Base-by-base conservation (phyloP, 2,888 invertebrate species). In the Sicus ferrugineus region DNA sequence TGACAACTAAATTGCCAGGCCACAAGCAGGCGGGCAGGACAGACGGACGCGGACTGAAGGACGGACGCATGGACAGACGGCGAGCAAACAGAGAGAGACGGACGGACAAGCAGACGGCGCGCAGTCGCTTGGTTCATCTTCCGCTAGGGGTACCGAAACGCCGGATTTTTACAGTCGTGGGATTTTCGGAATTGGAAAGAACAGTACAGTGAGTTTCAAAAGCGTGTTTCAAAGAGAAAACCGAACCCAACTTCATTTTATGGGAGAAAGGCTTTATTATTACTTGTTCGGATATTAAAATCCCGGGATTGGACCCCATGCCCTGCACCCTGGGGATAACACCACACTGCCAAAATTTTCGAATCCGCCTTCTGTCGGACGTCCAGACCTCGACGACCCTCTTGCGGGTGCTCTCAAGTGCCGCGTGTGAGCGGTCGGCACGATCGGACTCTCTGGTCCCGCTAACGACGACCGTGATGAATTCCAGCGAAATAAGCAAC, bases 1-100 rank as follows among this genome's bases (percentile, higher is more conserved):
- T 82, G 82, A 82, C 81, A 82, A 82, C 82, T 82, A 82, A 82
- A 82, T 82, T 82, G 81, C 77, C 79, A 79, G 69, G 28, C 31
- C 11, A 67, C 14, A 58, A 34, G n/a, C 52, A 19, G 58, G 14
- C 46, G 16, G 62, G 19, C 46, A 42, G 23, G 58, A 26, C 46
- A 26, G 62, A 38, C 46, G 23, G 46, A 42, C 23, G n/a, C n/a
- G 42, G 26, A 42, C 19, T 11, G 21, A 38, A 6, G 11, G 38
- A 61, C 23, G n/a, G 21, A 38, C 42, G n/a, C n/a, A n/a, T n/a
- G 1, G 30, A 31, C 52, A 14, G 23, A 52, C 16, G 28, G 28
- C 16, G 38, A 19, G 21, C 7, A 9, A 9, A 23, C 9, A 52
- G 50, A 21, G 50, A 52, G 38, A n/a, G 46, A 46, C 11, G 23